Percentiles rank a stretch among this genome's conserved stretches.
Conservation (phyloP, 2,888 invertebrate genomes). For the Drosophila subsilvestris region DNA sequence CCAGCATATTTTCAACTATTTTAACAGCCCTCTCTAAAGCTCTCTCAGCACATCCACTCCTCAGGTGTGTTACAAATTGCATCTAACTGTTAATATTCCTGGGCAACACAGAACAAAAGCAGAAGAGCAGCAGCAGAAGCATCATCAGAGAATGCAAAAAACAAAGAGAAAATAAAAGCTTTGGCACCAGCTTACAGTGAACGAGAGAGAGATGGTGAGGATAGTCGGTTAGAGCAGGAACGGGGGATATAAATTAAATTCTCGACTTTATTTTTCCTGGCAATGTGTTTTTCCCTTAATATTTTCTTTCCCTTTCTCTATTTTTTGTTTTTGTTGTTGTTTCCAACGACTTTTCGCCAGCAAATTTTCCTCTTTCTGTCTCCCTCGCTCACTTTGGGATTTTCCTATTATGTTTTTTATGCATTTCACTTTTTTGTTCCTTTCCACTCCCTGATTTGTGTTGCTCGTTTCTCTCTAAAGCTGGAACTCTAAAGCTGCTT, state of each 20-base stretch:
- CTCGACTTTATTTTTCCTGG: slow-evolving; percentile 71
- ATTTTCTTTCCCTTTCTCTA: slow-evolving; percentile 65
- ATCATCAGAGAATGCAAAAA: not conserved
- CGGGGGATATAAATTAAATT: slow-evolving; percentile 75
- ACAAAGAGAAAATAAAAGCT: not conserved
- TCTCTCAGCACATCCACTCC: not conserved
- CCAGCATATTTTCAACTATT: too few species aligned
- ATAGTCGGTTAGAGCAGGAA: slow-evolving; percentile 16
- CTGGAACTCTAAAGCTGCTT: slow-evolving; percentile 39
- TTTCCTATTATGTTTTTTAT: slow-evolving; percentile 58
- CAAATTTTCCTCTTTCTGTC: not conserved
- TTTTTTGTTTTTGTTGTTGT: slow-evolving; percentile 34
- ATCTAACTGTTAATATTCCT: slow-evolving; percentile 22
- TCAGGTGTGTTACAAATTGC: slow-evolving; percentile 19
- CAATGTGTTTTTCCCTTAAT: slow-evolving; percentile 65
- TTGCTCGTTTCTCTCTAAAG: slow-evolving; percentile 33
- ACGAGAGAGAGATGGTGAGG: slow-evolving; percentile 1
- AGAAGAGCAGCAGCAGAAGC: not conserved
- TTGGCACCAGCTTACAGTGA: slow-evolving; percentile 17
- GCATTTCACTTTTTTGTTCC: slow-evolving; percentile 55
- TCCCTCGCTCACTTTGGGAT: slow-evolving; percentile 4
- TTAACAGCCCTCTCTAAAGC: not conserved
- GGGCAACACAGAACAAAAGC: not conserved
- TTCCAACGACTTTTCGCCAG: slow-evolving; percentile 17
- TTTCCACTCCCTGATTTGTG: slow-evolving; percentile 50